These are phyloP conservation scores for Cryptus armator DNA, from an alignment of 2,888 invertebrate species.

Conservation along the genomic window DNA sequence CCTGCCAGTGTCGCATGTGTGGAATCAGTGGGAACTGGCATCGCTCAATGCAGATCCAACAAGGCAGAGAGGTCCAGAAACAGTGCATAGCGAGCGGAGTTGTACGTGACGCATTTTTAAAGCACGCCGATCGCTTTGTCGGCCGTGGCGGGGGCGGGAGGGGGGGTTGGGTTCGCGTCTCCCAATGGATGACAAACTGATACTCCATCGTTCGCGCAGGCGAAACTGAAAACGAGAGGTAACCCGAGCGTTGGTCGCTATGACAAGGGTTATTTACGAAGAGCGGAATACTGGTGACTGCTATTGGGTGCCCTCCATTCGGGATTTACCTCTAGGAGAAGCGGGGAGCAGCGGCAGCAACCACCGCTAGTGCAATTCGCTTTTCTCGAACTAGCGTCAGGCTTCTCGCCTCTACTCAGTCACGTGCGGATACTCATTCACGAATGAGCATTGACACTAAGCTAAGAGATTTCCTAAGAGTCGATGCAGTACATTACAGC, in stretches of 20 bases:
- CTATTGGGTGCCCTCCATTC: constrained; percentile 37
- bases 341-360: constrained; percentile 9
- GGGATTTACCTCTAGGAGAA: constrained; percentile 59
- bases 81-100: constrained; percentile 16
- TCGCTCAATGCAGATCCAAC: constrained; percentile 41
- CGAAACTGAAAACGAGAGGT: constrained; percentile 41
- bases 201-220: constrained; percentile 51
- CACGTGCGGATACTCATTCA: constrained; percentile 51
- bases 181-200: constrained; percentile 70
- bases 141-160: constrained; percentile 17
- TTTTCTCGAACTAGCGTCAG: constrained; percentile 2
- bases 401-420: constrained; percentile 45
- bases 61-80: constrained; percentile 4
- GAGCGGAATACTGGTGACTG: constrained; percentile 35
- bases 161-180: constrained; percentile 46
- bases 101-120: constrained; percentile 69
- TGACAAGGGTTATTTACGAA: constrained; percentile 67
- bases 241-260: constrained; percentile 48
- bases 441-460: constrained; percentile 41
- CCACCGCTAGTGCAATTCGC: constrained; percentile 10
- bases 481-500: too few species aligned
- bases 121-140: constrained; percentile 67
- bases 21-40: constrained; percentile 45
- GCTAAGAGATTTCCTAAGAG: too few species aligned
- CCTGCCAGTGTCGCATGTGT: constrained; percentile 49